Evolutionary conservation across 2,888 invertebrate species (phyloP), one percentile per base, ranked within the genome.

Genomic region (Anagyrus pseudococci): DNA sequence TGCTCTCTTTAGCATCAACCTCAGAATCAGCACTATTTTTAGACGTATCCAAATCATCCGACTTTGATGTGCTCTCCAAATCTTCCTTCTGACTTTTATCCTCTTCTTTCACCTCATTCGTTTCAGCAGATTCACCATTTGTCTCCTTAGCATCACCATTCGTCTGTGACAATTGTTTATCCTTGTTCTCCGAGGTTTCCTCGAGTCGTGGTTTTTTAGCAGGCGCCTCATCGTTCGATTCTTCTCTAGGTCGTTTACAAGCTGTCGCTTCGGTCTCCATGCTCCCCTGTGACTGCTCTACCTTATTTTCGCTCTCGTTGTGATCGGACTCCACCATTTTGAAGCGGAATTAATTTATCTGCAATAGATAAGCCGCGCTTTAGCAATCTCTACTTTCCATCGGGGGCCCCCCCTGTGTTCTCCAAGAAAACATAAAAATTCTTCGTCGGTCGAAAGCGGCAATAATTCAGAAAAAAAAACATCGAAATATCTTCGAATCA

Each of bases 291-390:
- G n/a, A 19, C 22, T 50, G 15, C 4, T 7, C 4, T n/a, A 26
- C 20, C 23, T n/a, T 48, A 1, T 1, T 48, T 8, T 62, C 55
- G 20, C 17, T 29, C 47, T 65, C 61, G 13, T 37, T 48, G 1
- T 40, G 26, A 19, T 59, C 55, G 4, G 62, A 46, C 25, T 66
- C 62, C 43, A 66, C 59, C 66, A 66, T 66, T 48, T 62, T 62
- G 20, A 7, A 44, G 10, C 8, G 13, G 20, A 20, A 46, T 15
- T 22, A 46, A 22, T 19, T 46, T 46, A 46, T 22, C 23, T 46
- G 15, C 23, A 46, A 46, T 13, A n/a, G n/a, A n/a, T n/a, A n/a
- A n/a, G n/a, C n/a, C n/a, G n/a, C n/a, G n/a, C n/a, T n/a, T n/a
- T n/a, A n/a, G n/a, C n/a, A n/a, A n/a, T n/a, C n/a, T n/a, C n/a